Conservation (phyloP, 2,113 vertebrate species). For the Eidolon helvum region DNA sequence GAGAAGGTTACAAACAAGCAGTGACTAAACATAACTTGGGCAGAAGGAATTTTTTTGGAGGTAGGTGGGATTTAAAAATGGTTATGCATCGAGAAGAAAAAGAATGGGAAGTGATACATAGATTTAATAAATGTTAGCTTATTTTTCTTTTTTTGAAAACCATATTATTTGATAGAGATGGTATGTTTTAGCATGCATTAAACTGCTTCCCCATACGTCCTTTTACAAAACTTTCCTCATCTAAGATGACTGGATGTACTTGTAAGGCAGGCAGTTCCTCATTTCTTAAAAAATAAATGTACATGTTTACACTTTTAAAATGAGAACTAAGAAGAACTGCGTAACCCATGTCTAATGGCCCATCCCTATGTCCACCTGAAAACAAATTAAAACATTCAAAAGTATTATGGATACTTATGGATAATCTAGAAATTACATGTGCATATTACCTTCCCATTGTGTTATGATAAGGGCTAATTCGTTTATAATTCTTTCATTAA, state of each 20-base stretch:
- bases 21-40: neutral
- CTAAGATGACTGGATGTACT: neutral
- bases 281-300: neutral
- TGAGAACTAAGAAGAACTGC: neutral
- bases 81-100: neutral
- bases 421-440: neutral
- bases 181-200: neutral
- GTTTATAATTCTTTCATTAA: neutral
- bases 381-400: neutral
- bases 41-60: neutral
- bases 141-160: neutral
- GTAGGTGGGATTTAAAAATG: neutral
- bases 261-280: neutral
- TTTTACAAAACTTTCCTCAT: neutral
- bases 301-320: constrained; percentile 4
- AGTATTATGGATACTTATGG: neutral
- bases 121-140: neutral
- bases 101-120: neutral
- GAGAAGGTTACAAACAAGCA: neutral
- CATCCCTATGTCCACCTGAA: neutral
- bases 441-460: neutral
- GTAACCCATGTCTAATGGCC: neutral
- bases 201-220: neutral
- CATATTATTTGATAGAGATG: neutral
- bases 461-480: neutral